phyloP scores from a whole-genome alignment of 2,888 invertebrate genomes.

The Leuctra nigra region DNA sequence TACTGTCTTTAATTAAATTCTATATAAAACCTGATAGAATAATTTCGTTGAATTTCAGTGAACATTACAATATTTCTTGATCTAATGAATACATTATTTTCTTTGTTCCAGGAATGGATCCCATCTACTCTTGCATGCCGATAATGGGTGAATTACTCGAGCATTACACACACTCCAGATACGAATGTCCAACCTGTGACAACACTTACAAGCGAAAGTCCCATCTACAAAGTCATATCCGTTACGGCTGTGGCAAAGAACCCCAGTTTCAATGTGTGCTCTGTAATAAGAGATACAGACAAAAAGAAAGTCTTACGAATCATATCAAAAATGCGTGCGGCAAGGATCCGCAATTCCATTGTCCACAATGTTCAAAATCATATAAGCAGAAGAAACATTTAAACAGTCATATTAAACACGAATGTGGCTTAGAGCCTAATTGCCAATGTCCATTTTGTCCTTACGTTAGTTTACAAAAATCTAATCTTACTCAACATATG shows the following conservation, averaged over 20 bases:
- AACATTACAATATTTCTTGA: too few species aligned
- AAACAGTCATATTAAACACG: not conserved
- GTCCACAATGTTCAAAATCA: slow-evolving; percentile 38
- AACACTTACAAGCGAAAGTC: not conserved
- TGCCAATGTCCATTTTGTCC: not conserved
- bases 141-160: not conserved
- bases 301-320: not conserved
- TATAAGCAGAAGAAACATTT: slow-evolving; percentile 39
- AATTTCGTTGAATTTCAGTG: too few species aligned
- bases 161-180: not conserved
- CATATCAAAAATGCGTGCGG: slow-evolving; percentile 37
- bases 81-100: too few species aligned
- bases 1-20: too few species aligned
- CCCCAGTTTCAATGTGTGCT: not conserved
- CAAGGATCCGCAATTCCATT: slow-evolving; percentile 40
- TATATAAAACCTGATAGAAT: too few species aligned
- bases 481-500: not conserved
- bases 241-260: not conserved
- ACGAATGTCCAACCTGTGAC: not conserved
- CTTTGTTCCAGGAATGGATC: not conserved
- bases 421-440: not conserved
- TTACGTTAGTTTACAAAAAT: not conserved
- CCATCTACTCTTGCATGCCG: not conserved
- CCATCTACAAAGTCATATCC: not conserved
- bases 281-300: not conserved